Percentiles rank a stretch among this genome's conserved stretches.
phyloP scores from a whole-genome alignment of 2,113 vertebrate species.

The Antigone vipio region DNA sequence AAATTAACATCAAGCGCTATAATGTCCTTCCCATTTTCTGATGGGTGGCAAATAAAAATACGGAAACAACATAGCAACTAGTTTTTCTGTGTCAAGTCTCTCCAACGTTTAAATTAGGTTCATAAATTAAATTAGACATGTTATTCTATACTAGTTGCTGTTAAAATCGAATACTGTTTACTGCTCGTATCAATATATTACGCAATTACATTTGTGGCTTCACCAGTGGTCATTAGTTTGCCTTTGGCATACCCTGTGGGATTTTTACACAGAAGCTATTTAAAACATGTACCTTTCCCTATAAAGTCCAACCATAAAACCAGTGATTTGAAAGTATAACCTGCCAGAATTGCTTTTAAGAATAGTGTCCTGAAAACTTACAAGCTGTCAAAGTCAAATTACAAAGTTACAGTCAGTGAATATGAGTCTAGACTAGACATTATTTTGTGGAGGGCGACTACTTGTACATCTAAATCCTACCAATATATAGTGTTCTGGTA shows the following conservation, averaged over 20 bases:
- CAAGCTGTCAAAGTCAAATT: neutral
- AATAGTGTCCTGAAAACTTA: neutral
- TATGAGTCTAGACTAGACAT: neutral
- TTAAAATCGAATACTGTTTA: conserved; percentile 39
- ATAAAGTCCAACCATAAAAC: neutral
- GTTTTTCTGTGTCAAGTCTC: neutral
- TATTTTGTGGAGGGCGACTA: neutral
- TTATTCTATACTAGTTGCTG: neutral
- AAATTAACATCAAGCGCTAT: neutral
- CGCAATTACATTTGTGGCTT: conserved; percentile 1
- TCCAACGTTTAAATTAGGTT: neutral
- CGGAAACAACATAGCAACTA: neutral
- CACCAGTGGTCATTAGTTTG: conserved; percentile 10
- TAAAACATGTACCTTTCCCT: neutral
- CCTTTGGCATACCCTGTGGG: neutral
- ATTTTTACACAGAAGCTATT: conserved; percentile 9
- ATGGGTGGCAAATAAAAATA: neutral
- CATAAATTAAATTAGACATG: conserved; percentile 42
- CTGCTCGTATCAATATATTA: neutral
- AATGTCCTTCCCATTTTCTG: neutral
- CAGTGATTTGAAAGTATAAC: neutral
- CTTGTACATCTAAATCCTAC: neutral
- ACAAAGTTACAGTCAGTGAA: neutral
- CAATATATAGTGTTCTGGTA: neutral
- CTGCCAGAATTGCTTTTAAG: neutral